Evolutionary conservation across 2,797 vertebrate species (phyloP), one percentile per base, ranked within the genome.

Genomic region (Philypnodon macrostomus): DNA sequence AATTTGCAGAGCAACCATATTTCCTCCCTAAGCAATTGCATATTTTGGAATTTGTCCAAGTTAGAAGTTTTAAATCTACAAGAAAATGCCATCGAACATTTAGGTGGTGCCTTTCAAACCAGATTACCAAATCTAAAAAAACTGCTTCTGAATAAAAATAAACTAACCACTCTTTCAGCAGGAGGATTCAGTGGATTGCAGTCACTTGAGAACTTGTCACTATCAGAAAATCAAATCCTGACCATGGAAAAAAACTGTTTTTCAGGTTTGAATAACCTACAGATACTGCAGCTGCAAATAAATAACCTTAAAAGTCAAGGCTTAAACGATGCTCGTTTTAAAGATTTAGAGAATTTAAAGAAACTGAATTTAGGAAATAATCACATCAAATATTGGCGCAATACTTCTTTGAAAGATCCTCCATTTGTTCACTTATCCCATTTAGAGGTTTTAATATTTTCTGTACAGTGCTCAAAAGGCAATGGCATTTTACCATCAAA

Each of bases 291-390:
- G 1, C 37, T 90, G 2, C 57, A 63, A 24, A 15, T 2, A 0
- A 90, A 89, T 49, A 1, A 2, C 0, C 57, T 91, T 4, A 36
- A 7, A 10, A 6, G 0, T 19, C 0, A 8, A 0, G 12, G 3
- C 12, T 0, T 86, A 2, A 11, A 7, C 0, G 36, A 7, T 0
- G 26, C 0, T 0, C 3, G 44, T 31, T 90, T 90, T 7, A 54
- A 29, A 7, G 39, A 44, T 46, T 54, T 88, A 19, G 40, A 8
- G 0, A 79, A 64, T 44, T 73, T 91, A 42, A 64, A 4, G 52
- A 32, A 13, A 29, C 24, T 91, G 0, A 45, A 83, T 35, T 10
- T 90, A 14, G 69, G 68, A 4, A 8, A 80, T 0, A 91, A 91
- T 62, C 52, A 47, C 4, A 72, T 90, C 7, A 35, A 34, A 0